A percentile compares a stretch with the other conserved stretches of the same genome.
Conservation (phyloP, 2,797 vertebrate genomes). For the Myotis myotis region DNA sequence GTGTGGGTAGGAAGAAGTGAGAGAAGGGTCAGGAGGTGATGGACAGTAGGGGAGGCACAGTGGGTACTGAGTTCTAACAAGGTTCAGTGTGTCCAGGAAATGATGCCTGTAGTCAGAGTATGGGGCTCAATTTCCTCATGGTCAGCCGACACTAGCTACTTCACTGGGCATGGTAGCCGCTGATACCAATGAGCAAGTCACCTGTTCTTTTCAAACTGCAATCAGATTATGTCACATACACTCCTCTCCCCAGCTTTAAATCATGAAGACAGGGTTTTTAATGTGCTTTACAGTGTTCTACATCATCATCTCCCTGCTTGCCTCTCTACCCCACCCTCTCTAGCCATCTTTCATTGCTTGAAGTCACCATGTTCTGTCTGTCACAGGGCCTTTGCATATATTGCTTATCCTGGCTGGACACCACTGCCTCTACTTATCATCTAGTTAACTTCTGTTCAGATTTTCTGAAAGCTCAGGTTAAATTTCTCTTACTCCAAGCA, state of each 20-base stretch:
- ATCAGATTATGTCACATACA: background rate
- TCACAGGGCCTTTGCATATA: background rate
- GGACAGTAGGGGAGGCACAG: background rate
- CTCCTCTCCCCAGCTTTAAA: background rate
- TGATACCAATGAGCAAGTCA: background rate
- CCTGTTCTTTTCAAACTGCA: background rate
- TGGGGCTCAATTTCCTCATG: background rate
- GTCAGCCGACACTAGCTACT: background rate
- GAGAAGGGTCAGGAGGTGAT: background rate
- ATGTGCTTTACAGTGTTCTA: background rate
- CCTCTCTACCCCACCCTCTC: background rate
- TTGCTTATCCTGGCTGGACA: background rate
- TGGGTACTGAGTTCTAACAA: background rate
- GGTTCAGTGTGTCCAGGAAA: background rate
- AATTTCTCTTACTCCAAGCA: background rate
- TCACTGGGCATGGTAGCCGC: background rate
- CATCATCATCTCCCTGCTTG: background rate
- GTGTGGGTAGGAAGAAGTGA: background rate
- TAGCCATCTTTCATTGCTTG: background rate
- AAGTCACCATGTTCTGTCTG: background rate
- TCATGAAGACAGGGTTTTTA: background rate
- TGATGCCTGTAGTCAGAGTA: background rate
- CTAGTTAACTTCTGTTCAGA: background rate
- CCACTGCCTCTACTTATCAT: background rate
- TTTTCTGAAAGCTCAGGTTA: slow-evolving; percentile 4